A percentile compares a stretch with the other conserved stretches of the same genome.
These are phyloP conservation scores for Oscheius sp. DNA, from an alignment of 2,888 invertebrate genomes.

Conservation along the genomic window DNA sequence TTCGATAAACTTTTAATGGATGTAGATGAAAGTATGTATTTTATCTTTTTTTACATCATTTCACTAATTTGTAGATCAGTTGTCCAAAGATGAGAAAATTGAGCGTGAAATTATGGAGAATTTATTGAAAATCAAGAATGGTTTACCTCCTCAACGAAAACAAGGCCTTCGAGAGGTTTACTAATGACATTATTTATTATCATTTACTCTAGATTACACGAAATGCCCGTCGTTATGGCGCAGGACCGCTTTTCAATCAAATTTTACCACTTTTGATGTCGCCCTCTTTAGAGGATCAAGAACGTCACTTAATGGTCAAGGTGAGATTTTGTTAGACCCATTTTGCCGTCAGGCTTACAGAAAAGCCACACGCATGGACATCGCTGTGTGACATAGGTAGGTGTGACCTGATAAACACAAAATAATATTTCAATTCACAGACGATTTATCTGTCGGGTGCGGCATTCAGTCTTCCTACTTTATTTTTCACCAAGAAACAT, in stretches of 20 bases:
- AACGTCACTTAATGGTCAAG: conserved; percentile 96
- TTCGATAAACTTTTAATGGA: conserved; percentile 97
- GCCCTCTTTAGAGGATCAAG: conserved; percentile 98
- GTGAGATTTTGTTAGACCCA: conserved; percentile 29
- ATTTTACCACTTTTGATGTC: conserved; percentile 99
- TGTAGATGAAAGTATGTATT: conserved; percentile 91
- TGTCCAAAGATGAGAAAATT: conserved; percentile 89
- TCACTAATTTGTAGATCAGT: conserved; percentile 29
- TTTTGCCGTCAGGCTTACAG: conserved; percentile 4
- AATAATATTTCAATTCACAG: conserved; percentile 7
- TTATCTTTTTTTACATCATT: neutral
- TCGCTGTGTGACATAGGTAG: conserved; percentile 8
- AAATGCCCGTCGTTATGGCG: conserved; percentile 96
- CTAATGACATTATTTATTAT: neutral
- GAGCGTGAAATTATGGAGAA: conserved; percentile 99
- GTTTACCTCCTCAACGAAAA: conserved; percentile 98
- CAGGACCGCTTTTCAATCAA: conserved; percentile 97
- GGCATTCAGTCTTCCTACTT: neutral
- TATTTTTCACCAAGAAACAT: neutral
- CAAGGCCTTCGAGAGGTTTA: conserved; percentile 60
- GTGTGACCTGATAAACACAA: neutral
- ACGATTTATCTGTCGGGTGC: conserved; percentile 2
- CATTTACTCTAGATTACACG: conserved; percentile 81
- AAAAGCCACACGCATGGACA: conserved; percentile 1
- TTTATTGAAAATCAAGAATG: conserved; percentile 96